Conservation (phyloP, 1,140 invertebrate species). For the Diabrotica virgifera region DNA sequence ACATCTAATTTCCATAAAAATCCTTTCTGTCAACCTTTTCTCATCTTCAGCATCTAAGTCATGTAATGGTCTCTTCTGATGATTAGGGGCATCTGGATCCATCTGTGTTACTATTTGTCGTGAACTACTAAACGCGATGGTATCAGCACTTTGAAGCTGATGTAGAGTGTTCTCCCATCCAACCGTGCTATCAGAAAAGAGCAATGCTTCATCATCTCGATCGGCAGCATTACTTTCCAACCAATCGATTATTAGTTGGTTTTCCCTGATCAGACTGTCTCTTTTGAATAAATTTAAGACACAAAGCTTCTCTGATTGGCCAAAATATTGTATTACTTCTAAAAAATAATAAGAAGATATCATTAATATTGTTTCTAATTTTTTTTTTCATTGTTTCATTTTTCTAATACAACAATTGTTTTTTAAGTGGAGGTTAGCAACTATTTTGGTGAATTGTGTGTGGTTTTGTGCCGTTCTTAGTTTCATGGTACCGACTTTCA, state of each 20-base stretch:
- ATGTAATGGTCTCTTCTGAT: slow-evolving; percentile 78
- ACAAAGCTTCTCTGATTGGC: slow-evolving; percentile 61
- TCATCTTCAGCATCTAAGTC: slow-evolving; percentile 90
- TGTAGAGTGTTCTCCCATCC: slow-evolving; percentile 91
- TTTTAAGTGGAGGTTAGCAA: no score
- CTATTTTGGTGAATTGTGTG: no score
- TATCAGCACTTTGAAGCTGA: slow-evolving; percentile 60
- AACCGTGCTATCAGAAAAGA: slow-evolving; percentile 73
- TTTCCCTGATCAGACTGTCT: slow-evolving; percentile 68
- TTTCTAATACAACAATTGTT: no score
- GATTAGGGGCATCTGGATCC: slow-evolving; percentile 89
- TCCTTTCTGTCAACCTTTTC: slow-evolving; percentile 59
- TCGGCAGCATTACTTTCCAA: slow-evolving; percentile 80
- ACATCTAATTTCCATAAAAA: slow-evolving; percentile 79
- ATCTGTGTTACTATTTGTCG: slow-evolving; percentile 68
- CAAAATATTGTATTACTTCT: slow-evolving; percentile 35
- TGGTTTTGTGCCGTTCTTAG: no score
- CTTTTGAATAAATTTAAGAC: slow-evolving; percentile 60
- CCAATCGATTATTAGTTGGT: slow-evolving; percentile 90
- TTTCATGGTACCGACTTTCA: no score
- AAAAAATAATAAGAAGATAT: neutral
- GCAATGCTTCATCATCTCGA: slow-evolving; percentile 62
- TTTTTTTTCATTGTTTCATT: no score
- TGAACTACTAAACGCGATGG: slow-evolving; percentile 55
- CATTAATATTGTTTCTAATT: no score